phyloP scores from a whole-genome alignment of 2,113 vertebrate genomes.

The Illadopsis cleaveri region DNA sequence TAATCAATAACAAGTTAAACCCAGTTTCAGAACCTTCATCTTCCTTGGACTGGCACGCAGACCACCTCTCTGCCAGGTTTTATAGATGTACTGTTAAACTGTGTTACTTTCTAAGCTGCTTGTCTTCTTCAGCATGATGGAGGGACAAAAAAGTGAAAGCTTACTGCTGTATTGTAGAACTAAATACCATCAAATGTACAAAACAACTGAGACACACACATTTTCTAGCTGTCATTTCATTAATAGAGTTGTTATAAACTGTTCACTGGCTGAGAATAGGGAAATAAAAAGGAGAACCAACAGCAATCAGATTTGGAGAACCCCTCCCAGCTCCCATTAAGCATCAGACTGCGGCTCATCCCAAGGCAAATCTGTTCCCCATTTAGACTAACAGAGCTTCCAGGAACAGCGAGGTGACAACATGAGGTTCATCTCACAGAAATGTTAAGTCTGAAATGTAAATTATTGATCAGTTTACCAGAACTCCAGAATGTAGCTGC shows the following conservation, averaged over 20 bases:
- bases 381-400: conserved; percentile 12
- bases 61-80: background rate
- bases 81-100: background rate
- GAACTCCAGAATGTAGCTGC: conserved; percentile 28
- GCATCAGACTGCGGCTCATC: background rate
- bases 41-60: background rate
- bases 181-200: background rate
- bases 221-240: background rate
- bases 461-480: conserved; percentile 65
- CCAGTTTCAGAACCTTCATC: background rate
- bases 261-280: background rate
- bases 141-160: background rate
- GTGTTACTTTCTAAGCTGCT: background rate
- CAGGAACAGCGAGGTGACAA: background rate
- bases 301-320: background rate
- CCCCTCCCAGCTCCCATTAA: background rate
- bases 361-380: background rate
- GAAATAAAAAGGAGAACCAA: background rate
- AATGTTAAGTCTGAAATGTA: conserved; percentile 14
- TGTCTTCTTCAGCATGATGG: background rate
- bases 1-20: background rate
- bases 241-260: background rate
- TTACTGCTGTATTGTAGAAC: background rate
- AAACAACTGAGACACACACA: accelerated
- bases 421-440: background rate